Conservation (phyloP, 2,113 vertebrate species). For the Datnioides undecimradiatus region DNA sequence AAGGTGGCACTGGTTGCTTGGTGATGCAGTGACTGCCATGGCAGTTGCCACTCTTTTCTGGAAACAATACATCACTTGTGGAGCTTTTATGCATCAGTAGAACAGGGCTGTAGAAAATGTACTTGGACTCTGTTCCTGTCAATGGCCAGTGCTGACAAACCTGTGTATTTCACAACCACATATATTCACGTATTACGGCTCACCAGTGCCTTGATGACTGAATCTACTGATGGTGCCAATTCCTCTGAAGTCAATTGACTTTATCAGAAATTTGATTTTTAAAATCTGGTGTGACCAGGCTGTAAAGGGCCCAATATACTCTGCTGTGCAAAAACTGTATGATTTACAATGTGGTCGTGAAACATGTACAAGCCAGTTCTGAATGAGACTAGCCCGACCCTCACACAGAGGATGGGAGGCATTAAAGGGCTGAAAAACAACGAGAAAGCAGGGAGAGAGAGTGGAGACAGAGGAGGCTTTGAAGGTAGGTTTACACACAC, state of each 20-base stretch:
- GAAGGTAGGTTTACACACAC: constrained; percentile 30
- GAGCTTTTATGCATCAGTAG: not conserved
- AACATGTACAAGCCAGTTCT: not conserved
- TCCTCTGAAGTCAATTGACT: not conserved
- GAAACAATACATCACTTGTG: not conserved
- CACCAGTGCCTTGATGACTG: no score
- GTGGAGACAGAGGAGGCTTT: constrained; percentile 14
- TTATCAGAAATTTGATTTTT: not conserved
- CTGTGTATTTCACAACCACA: no score
- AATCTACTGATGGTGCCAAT: not conserved
- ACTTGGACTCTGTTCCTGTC: not conserved
- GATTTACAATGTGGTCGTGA: not conserved
- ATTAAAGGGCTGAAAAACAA: not conserved
- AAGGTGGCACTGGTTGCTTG: not conserved
- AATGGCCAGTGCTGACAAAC: no score
- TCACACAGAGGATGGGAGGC: not conserved
- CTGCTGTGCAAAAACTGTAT: not conserved
- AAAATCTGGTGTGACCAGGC: no score
- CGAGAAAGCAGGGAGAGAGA: constrained; percentile 1
- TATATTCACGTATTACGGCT: no score
- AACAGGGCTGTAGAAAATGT: not conserved
- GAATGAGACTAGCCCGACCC: not conserved
- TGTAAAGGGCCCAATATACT: not conserved
- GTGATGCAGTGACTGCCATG: not conserved
- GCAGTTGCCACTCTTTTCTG: no score